Evolutionary conservation across 2,113 vertebrate genomes (phyloP).

Genomic region (Hypocryptadius cinnamomeus): DNA sequence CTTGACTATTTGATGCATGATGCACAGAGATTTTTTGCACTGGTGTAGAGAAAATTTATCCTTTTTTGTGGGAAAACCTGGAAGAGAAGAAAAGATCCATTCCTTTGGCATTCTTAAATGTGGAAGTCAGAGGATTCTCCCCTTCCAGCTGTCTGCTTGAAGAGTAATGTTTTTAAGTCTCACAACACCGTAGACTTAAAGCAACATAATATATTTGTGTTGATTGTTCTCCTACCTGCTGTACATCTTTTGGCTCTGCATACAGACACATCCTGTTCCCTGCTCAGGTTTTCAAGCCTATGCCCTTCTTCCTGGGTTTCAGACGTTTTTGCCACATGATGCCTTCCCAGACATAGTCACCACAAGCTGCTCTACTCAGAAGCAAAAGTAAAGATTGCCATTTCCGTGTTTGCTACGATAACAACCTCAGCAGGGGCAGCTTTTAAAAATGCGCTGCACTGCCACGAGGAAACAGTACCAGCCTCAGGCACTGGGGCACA

Average conservation of each 20-base stretch:
- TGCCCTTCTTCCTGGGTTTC: background rate
- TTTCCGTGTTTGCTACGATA: fast-evolving
- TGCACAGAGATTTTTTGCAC: background rate
- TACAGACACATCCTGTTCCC: background rate
- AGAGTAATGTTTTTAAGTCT: background rate
- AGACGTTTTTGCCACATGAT: background rate
- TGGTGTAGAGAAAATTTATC: background rate
- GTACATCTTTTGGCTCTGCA: background rate
- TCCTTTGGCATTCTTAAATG: background rate
- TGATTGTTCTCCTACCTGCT: background rate
- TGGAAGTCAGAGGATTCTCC: background rate
- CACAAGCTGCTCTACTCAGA: background rate
- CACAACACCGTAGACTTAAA: background rate
- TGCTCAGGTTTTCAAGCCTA: background rate
- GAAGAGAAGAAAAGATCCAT: background rate
- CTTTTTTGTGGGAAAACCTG: conserved; percentile 8
- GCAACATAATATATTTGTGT: background rate
- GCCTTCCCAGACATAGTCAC: background rate
- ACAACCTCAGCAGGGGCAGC: background rate
- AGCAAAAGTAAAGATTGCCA: background rate
- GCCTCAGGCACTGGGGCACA: background rate
- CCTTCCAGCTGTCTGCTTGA: background rate
- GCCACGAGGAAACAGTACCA: background rate
- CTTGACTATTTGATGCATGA: background rate
- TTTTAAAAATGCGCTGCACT: background rate